Evolutionary conservation across 2,113 vertebrate genomes (phyloP).

Genomic region (Platichthys flesus): DNA sequence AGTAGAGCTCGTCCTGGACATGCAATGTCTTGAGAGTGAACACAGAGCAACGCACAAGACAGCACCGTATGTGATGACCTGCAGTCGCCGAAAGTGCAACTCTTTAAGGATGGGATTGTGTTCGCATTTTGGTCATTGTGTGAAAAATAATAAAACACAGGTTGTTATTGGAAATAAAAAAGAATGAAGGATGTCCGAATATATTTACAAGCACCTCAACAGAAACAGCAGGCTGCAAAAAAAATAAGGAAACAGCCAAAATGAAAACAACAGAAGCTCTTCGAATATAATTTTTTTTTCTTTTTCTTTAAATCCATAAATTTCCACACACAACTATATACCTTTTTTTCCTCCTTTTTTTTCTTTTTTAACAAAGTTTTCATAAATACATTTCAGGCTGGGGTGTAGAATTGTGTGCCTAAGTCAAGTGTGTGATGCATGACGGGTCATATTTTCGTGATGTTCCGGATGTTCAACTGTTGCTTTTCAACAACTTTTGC

Average conservation of each 20-base stretch:
- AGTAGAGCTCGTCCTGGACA: conserved; percentile 78
- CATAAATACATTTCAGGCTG: conserved; percentile 95
- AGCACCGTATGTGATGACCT: conserved; percentile 40
- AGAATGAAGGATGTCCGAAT: conserved; percentile 55
- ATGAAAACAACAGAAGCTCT: conserved; percentile 86
- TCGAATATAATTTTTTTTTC: conserved; percentile 65
- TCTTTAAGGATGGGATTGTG: conserved; percentile 55
- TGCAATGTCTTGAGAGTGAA: conserved; percentile 79
- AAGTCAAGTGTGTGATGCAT: conserved; percentile 49
- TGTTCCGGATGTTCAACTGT: conserved; percentile 25
- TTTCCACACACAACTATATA: conserved; percentile 87
- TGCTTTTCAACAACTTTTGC: conserved; percentile 29
- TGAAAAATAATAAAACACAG: conserved; percentile 52
- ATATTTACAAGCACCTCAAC: conserved; percentile 90
- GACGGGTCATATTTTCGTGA: conserved; percentile 44
- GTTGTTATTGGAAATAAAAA: background rate
- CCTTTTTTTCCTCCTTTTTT: conserved; percentile 58
- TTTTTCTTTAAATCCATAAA: conserved; percentile 61
- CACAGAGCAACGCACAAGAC: conserved; percentile 74
- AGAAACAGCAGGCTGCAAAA: conserved; percentile 81
- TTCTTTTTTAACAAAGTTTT: conserved; percentile 76
- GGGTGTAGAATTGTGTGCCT: conserved; percentile 77
- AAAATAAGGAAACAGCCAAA: conserved; percentile 62
- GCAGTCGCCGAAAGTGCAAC: conserved; percentile 50
- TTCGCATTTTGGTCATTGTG: conserved; percentile 72